phyloP scores from a whole-genome alignment of 2,888 invertebrate genomes.

The Microdon myrmicae region DNA sequence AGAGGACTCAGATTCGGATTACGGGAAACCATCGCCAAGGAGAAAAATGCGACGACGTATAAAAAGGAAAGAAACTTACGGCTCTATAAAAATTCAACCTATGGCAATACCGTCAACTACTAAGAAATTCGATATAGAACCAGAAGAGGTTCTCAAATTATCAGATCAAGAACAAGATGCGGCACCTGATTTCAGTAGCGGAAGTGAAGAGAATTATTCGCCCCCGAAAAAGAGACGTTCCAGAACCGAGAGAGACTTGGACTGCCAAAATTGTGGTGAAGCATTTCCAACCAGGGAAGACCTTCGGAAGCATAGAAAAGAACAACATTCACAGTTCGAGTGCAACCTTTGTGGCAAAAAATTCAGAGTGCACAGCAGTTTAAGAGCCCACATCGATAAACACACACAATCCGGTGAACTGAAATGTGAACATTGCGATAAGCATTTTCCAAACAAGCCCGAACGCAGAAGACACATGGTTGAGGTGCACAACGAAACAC shows the following conservation, averaged over 20 bases:
- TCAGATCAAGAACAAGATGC: conserved; percentile 18
- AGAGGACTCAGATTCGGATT: conserved; percentile 60
- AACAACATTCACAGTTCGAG: conserved; percentile 61
- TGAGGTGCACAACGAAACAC: conserved; percentile 59
- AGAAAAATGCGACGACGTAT: conserved; percentile 34
- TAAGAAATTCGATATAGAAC: conserved; percentile 46
- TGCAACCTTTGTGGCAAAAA: conserved; percentile 66
- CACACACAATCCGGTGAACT: conserved; percentile 58
- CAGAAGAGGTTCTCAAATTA: conserved; percentile 30
- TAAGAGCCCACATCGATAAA: conserved; percentile 66
- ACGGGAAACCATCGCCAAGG: conserved; percentile 48
- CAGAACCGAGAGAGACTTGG: conserved; percentile 44
- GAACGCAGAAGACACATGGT: conserved; percentile 63
- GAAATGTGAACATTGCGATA: conserved; percentile 57
- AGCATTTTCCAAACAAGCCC: conserved; percentile 59
- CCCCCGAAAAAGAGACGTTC: conserved; percentile 32
- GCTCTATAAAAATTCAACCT: neutral
- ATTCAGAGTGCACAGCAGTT: conserved; percentile 66
- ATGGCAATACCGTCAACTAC: conserved; percentile 24
- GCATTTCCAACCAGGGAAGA: conserved; percentile 68
- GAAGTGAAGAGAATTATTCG: conserved; percentile 43
- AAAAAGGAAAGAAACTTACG: neutral
- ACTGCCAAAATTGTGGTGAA: conserved; percentile 66
- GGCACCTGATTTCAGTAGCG: conserved; percentile 49
- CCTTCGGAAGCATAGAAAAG: conserved; percentile 68